phyloP scores from a whole-genome alignment of 2,113 vertebrate species.

The Xiphophorus maculatus region DNA sequence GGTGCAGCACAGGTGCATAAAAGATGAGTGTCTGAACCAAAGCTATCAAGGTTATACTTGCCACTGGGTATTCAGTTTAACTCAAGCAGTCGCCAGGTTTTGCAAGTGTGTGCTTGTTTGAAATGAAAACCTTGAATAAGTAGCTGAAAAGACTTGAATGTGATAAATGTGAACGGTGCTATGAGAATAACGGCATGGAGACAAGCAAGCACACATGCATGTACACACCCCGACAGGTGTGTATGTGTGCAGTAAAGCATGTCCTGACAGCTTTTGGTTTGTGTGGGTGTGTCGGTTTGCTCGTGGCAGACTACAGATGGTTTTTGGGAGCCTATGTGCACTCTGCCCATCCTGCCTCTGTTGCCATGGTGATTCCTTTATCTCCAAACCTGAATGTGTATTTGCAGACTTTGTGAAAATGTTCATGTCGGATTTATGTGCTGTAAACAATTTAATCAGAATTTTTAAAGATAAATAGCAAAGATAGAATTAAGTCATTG shows the following conservation, averaged over 20 bases:
- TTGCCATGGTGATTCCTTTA: constrained; percentile 77
- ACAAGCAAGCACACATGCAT: neutral
- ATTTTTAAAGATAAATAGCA: constrained; percentile 9
- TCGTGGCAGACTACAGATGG: constrained; percentile 42
- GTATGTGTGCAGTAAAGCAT: constrained; percentile 1
- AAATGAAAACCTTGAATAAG: constrained; percentile 12
- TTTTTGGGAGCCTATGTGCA: constrained; percentile 53
- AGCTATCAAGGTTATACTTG: constrained; percentile 19
- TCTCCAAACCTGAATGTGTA: constrained; percentile 62
- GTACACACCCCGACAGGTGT: neutral
- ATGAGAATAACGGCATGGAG: neutral
- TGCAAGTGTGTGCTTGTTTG: constrained; percentile 2
- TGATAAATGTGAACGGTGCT: neutral
- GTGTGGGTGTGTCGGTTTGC: constrained; percentile 17
- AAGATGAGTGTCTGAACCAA: constrained; percentile 22
- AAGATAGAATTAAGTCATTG: neutral
- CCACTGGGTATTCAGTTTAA: constrained; percentile 23
- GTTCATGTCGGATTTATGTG: constrained; percentile 49
- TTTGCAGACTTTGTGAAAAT: constrained; percentile 49
- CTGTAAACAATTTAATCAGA: constrained; percentile 27
- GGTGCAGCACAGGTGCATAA: constrained; percentile 28
- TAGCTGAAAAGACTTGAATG: constrained; percentile 5
- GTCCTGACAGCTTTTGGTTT: constrained; percentile 4
- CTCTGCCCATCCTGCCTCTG: constrained; percentile 71
- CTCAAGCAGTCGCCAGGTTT: neutral